Conservation (phyloP, 2,113 vertebrate genomes). For the Tachuris rubrigastra region DNA sequence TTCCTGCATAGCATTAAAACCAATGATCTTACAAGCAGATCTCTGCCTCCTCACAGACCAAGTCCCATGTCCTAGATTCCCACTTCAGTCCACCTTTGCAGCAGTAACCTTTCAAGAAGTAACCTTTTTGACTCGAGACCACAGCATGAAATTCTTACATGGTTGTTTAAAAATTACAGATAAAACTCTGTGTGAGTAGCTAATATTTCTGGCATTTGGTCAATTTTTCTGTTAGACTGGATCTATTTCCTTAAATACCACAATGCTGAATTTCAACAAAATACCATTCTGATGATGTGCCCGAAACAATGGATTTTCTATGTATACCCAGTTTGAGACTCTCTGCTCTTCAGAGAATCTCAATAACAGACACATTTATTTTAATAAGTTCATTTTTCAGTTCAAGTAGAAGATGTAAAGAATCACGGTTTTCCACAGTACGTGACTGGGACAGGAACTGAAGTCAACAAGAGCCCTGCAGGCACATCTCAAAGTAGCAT, state of each 20-base stretch:
- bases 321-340: background rate
- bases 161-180: background rate
- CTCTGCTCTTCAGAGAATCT: background rate
- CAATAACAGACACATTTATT: background rate
- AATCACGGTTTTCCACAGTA: background rate
- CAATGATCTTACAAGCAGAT: background rate
- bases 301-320: background rate
- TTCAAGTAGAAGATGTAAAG: background rate
- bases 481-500: background rate
- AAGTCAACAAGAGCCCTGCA: background rate
- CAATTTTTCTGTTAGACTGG: background rate
- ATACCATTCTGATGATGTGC: background rate
- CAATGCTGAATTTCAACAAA: background rate
- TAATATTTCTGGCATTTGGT: background rate
- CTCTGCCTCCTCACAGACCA: background rate
- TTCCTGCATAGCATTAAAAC: background rate
- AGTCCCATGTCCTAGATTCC: background rate
- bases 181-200: background rate
- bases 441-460: background rate
- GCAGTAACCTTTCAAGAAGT: background rate
- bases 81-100: background rate
- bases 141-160: background rate
- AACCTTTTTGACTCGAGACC: background rate
- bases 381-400: background rate
- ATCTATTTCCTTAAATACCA: background rate